Evolutionary conservation across 2,888 invertebrate species (phyloP).

Genomic region (Caenorhabditis zanzibari): DNA sequence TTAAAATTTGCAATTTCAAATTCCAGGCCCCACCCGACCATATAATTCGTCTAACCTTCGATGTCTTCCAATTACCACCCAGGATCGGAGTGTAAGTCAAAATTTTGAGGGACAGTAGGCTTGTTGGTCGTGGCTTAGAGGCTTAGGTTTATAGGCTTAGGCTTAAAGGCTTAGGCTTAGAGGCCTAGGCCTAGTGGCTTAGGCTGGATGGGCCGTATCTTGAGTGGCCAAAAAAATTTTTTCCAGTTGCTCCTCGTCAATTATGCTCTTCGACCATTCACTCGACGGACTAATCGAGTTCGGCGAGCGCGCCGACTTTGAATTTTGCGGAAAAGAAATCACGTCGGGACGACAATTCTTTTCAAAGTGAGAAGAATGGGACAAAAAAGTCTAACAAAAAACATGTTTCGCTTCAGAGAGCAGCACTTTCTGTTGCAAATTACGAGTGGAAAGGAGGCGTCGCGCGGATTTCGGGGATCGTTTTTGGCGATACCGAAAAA

Average conservation of each 20-base stretch:
- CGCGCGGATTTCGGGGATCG: conserved; percentile 69
- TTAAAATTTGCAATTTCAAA: no score
- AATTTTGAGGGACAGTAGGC: no score
- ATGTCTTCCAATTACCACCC: conserved; percentile 66
- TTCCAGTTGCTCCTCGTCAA: conserved; percentile 68
- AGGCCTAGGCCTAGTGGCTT: no score
- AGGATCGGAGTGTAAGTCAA: conserved; percentile 62
- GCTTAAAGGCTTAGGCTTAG: no score
- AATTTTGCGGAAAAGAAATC: conserved; percentile 73
- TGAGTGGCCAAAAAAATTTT: no score
- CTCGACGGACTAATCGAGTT: conserved; percentile 69
- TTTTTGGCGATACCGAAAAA: conserved; percentile 65
- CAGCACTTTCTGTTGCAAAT: conserved; percentile 69
- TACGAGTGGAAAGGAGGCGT: conserved; percentile 55
- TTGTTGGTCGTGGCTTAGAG: no score
- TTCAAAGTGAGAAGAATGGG: conserved; percentile 60
- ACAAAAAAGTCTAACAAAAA: background rate
- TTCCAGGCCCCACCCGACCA: conserved; percentile 67
- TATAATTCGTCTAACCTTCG: conserved; percentile 66
- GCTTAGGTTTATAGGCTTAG: no score
- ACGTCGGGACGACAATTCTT: conserved; percentile 64
- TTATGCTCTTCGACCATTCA: conserved; percentile 71
- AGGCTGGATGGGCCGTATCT: no score
- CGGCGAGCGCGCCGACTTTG: conserved; percentile 68
- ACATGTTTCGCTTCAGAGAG: conserved; percentile 57